phyloP scores from a whole-genome alignment of 23 tunicate genomes.

The Trididemnum nubilum region DNA sequence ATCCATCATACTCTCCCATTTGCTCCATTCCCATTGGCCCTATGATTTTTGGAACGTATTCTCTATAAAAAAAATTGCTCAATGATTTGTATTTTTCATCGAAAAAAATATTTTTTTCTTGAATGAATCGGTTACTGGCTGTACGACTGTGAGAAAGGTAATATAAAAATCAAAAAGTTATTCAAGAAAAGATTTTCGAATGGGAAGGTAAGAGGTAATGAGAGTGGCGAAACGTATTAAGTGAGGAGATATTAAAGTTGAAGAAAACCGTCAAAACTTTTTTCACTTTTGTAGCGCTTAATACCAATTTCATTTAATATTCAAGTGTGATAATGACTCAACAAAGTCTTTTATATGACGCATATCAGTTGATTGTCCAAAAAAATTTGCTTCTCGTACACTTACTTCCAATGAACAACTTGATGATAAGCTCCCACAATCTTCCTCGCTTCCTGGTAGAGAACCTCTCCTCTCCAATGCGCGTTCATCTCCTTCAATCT shows the following conservation, averaged over 20 bases:
- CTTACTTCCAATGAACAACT: conserved; percentile 86
- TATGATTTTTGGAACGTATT: conserved; percentile 91
- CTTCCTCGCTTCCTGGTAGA: conserved; percentile 96
- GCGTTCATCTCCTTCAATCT: conserved; percentile 60
- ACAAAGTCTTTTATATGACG: too few species aligned
- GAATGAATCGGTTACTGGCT: too few species aligned
- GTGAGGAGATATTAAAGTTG: too few species aligned
- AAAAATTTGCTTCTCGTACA: too few species aligned
- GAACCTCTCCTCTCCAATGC: conserved; percentile 86
- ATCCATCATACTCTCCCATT: conserved; percentile 83
- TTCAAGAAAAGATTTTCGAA: too few species aligned
- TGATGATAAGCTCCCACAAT: conserved; percentile 96
- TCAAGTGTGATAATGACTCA: too few species aligned
- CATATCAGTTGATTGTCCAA: too few species aligned
- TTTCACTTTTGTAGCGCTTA: too few species aligned
- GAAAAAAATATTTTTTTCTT: not conserved
- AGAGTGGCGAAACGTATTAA: too few species aligned
- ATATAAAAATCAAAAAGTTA: not conserved
- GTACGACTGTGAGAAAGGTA: not conserved
- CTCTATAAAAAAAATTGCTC: conserved; percentile 35
- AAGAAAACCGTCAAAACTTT: too few species aligned
- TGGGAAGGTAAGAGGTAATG: too few species aligned
- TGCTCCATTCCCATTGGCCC: conserved; percentile 65
- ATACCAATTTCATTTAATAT: too few species aligned
- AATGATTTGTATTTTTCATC: not conserved